Evolutionary conservation across 2,888 invertebrate species (phyloP), one percentile per base, ranked within the genome.

Genomic region (Scaptomyza tumidula): DNA sequence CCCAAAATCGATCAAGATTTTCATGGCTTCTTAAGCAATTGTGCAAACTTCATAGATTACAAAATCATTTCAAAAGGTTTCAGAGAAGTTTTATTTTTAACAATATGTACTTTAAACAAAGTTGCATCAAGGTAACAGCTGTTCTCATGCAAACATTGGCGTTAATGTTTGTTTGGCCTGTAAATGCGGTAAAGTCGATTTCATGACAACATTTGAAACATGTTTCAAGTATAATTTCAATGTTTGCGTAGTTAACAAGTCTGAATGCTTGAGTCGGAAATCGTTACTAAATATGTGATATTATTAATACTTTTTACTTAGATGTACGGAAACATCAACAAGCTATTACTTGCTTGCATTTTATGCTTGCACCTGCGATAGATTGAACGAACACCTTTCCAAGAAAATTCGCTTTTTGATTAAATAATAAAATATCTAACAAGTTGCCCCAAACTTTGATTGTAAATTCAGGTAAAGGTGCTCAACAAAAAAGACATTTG

Each of bases 81-180:
- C 16, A 10, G 29, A 24, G 0, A 35, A 6, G 13, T 33, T 19
- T 37, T 44, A 61, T 48, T 61, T 52, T 39, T 24, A 14, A 19
- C n/a, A 9, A 49, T 37, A 33, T 10, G 14, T 13, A 2, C 37
- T 29, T 10, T 19, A n/a, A 33, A 4, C 11, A 29, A 24, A 5
- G n/a, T 37, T 4, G 6, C 48, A 50, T 39, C 45, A 57, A 67
- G 61, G 56, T 35, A 27, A 64, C 73, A 73, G 57, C 59, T 73
- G 75, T 50, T 55, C 19, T 49, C 29, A 19, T 6, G 11, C 44
- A 68, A 73, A 73, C 39, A 49, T 14, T 1, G 14, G 11, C 31
- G 13, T 45, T n/a, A 41, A 27, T 61, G 24, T 45, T 65, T 68
- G 54, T 46, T 59, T 66, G 35, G 44, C 29, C 44, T 29, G 10